Percentiles rank a stretch among this genome's conserved stretches.
Conservation (phyloP, 2,797 vertebrate genomes). For the Falco cherrug region DNA sequence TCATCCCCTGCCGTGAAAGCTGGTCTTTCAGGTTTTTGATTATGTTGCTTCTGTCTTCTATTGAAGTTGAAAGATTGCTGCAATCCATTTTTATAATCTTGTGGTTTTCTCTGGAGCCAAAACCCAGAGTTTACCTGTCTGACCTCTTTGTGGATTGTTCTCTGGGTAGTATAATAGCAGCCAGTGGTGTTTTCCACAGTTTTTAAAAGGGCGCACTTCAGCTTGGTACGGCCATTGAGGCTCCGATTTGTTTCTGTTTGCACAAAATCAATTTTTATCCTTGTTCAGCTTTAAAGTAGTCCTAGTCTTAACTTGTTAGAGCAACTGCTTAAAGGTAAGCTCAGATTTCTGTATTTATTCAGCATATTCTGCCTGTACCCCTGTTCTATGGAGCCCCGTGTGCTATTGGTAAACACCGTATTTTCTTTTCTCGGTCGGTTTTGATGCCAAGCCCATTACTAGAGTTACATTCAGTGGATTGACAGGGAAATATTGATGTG, state of each 20-base stretch:
- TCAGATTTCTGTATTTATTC: not conserved
- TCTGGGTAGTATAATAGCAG: not conserved
- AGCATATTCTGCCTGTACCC: not conserved
- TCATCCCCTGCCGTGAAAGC: not conserved
- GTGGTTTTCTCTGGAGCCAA: not conserved
- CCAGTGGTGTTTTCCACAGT: not conserved
- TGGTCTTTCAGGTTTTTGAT: not conserved
- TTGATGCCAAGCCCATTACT: not conserved
- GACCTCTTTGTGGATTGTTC: not conserved
- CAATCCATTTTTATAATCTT: not conserved
- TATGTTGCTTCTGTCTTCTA: not conserved
- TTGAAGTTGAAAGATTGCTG: not conserved
- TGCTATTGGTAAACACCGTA: fast-evolving
- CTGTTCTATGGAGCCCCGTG: not conserved
- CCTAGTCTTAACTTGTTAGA: not conserved
- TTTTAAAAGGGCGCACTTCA: not conserved
- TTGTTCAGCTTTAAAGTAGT: not conserved
- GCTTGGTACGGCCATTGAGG: not conserved
- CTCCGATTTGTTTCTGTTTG: not conserved
- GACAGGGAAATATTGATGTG: not conserved
- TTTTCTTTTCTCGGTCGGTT: not conserved
- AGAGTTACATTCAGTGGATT: not conserved
- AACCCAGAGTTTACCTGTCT: not conserved
- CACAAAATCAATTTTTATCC: not conserved
- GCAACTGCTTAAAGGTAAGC: not conserved